phyloP scores from a whole-genome alignment of 2,888 invertebrate species.

The Cephus rjabovi region DNA sequence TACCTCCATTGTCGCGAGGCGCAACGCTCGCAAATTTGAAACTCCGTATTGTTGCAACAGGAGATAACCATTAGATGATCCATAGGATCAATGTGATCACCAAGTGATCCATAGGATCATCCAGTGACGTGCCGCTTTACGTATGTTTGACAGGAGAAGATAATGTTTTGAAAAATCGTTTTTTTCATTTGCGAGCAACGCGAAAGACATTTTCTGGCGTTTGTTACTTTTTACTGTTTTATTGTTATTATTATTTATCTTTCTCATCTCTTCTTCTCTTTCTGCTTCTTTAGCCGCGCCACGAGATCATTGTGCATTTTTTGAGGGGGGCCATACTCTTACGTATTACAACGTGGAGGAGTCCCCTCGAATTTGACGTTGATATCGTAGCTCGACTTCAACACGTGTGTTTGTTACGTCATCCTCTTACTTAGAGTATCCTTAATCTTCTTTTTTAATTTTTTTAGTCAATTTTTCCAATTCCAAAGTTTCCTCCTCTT shows the following conservation, averaged over 20 bases:
- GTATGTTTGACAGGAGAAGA: background rate
- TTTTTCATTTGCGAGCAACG: background rate
- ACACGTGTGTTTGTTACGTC: background rate
- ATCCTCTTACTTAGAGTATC: background rate
- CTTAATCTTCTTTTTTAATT: background rate
- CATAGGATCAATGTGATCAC: no score
- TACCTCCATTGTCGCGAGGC: background rate
- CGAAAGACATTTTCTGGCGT: background rate
- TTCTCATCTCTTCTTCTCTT: background rate
- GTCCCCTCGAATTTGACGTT: background rate
- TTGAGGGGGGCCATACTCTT: background rate
- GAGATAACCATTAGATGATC: background rate
- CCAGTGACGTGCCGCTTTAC: background rate
- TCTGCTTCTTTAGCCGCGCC: background rate
- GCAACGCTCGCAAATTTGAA: background rate
- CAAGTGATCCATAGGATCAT: background rate
- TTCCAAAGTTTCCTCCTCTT: background rate
- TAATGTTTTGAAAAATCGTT: background rate
- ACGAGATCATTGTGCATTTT: background rate
- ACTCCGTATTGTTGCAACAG: background rate
- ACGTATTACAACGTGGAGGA: background rate
- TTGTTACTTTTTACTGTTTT: background rate
- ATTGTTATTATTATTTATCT: background rate
- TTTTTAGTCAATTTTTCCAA: background rate
- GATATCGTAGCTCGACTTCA: background rate